phyloP scores from a whole-genome alignment of 2,113 vertebrate genomes.

The Gallinago paraguaiae region DNA sequence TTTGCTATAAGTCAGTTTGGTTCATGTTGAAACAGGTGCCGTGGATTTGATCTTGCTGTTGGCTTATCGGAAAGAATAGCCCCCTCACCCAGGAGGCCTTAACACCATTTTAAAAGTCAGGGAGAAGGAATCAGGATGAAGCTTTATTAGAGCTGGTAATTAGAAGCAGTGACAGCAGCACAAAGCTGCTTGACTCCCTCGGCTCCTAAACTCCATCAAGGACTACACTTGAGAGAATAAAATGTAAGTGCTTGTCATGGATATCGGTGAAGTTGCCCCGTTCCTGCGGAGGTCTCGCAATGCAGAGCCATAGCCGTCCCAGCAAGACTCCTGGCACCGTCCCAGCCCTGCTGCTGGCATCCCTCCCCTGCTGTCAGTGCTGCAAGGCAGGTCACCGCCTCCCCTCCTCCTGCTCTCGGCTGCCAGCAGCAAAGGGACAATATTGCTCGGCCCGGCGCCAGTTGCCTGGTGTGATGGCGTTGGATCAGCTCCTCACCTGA shows the following conservation, averaged over 20 bases:
- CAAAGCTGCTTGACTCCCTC: background rate
- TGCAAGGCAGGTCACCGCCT: slow-evolving; percentile 27
- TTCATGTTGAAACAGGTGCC: background rate
- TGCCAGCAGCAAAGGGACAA: slow-evolving; percentile 53
- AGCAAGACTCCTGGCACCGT: slow-evolving; percentile 37
- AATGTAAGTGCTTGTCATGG: slow-evolving; percentile 11
- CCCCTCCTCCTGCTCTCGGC: background rate
- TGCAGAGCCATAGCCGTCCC: background rate
- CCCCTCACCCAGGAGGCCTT: background rate
- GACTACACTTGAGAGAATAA: slow-evolving; percentile 9
- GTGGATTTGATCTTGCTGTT: background rate
- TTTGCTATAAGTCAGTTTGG: background rate
- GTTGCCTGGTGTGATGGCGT: background rate
- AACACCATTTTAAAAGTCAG: slow-evolving; percentile 12
- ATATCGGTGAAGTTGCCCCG: background rate
- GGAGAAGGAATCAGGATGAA: slow-evolving; percentile 3
- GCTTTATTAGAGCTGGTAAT: slow-evolving; percentile 29
- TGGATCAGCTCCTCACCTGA: slow-evolving; percentile 62
- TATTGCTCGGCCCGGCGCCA: background rate
- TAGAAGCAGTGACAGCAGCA: slow-evolving; percentile 37
- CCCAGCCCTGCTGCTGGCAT: slow-evolving; percentile 6
- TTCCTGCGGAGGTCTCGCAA: background rate
- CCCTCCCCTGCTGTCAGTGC: slow-evolving; percentile 27
- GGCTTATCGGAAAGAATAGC: background rate
- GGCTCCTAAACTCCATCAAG: background rate